phyloP scores from a whole-genome alignment of 2,113 vertebrate genomes.

The Muntiacus muntjak region DNA sequence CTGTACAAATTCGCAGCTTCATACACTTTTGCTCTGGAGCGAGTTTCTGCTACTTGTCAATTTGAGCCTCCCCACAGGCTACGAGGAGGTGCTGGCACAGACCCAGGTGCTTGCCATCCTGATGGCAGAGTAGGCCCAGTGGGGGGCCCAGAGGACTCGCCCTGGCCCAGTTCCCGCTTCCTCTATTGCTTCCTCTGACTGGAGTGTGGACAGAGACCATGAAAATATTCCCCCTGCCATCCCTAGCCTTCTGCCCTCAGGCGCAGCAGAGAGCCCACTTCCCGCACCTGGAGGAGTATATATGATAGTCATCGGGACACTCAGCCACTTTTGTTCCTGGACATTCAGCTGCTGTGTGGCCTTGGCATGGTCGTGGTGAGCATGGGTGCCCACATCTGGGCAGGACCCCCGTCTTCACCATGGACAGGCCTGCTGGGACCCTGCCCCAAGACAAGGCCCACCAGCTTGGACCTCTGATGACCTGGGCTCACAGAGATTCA shows the following conservation, averaged over 20 bases:
- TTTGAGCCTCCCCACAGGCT: neutral
- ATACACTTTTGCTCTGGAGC: rapidly evolving
- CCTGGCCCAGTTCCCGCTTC: neutral
- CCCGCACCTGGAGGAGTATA: neutral
- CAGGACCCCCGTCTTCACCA: neutral
- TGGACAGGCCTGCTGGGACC: neutral
- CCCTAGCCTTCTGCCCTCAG: neutral
- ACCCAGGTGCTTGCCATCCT: neutral
- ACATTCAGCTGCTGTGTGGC: neutral
- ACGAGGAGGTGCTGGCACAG: neutral
- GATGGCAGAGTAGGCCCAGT: neutral
- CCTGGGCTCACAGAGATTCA: neutral
- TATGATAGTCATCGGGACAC: neutral
- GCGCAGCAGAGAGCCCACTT: neutral
- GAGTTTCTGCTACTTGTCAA: neutral
- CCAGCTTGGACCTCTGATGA: neutral
- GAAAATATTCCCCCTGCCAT: no score
- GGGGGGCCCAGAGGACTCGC: neutral
- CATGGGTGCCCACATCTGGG: rapidly evolving
- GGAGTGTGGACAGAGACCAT: neutral
- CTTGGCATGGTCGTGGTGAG: neutral
- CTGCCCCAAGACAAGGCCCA: rapidly evolving
- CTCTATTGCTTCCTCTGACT: neutral
- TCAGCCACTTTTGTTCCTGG: neutral
- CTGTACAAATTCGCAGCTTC: rapidly evolving